A percentile compares a stretch with the other conserved stretches of the same genome.
These are phyloP conservation scores for Trichoplusia ni DNA, from an alignment of 1,140 invertebrate genomes.

Conservation along the genomic window DNA sequence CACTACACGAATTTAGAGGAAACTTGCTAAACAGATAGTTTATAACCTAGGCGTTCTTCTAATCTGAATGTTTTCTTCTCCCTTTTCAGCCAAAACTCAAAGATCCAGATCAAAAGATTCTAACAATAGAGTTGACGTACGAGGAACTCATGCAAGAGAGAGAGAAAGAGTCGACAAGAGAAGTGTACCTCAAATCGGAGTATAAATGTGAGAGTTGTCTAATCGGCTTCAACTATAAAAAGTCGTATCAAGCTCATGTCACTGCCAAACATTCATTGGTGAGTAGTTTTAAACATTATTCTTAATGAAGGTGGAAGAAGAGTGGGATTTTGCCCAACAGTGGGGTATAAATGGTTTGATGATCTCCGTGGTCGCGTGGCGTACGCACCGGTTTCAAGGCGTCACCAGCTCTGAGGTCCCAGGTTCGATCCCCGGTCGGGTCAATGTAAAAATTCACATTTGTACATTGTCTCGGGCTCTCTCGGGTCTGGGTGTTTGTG, in stretches of 20 bases:
- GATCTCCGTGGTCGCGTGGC: too few relatives aligned
- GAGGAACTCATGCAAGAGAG: conserved; percentile 65
- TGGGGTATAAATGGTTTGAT: too few relatives aligned
- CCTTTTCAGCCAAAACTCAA: conserved; percentile 34
- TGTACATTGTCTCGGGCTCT: too few relatives aligned
- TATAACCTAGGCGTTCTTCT: too few relatives aligned
- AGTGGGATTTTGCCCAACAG: too few relatives aligned
- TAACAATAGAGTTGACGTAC: conserved; percentile 58
- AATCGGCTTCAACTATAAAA: conserved; percentile 52
- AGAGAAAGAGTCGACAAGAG: conserved; percentile 35
- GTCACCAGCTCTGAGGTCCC: too few relatives aligned
- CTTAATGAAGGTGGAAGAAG: not conserved
- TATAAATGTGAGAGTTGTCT: conserved; percentile 64
- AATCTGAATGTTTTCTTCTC: not conserved
- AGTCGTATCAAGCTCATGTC: conserved; percentile 48
- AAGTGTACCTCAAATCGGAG: conserved; percentile 43
- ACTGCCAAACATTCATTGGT: conserved; percentile 53
- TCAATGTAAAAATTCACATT: too few relatives aligned
- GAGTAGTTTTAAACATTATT: conserved; percentile 23
- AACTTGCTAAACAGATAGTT: too few relatives aligned
- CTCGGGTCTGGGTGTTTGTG: too few relatives aligned
- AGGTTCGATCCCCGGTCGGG: too few relatives aligned
- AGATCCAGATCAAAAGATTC: conserved; percentile 38
- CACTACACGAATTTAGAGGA: too few relatives aligned
- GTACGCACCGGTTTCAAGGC: too few relatives aligned